Base-by-base conservation (phyloP, 2,113 vertebrate species). In the Camelus bactrianus region DNA sequence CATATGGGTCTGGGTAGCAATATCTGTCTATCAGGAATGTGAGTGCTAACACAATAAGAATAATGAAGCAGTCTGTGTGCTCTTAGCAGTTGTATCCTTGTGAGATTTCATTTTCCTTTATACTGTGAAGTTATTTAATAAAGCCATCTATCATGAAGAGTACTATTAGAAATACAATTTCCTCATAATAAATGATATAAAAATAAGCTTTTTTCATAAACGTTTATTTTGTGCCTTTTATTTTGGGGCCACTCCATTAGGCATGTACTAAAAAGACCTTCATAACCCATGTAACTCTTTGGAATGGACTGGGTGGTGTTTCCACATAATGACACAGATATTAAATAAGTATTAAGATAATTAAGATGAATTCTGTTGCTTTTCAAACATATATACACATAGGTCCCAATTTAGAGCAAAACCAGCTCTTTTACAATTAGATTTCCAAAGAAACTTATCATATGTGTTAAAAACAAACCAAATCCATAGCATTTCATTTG, bases 101-200 rank as follows among this genome's bases (percentile, higher is more conserved):
- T n/a, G 24, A 89, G 62, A 83, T 94, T 89, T 96, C n/a, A 35
- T 92, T 97, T 97, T 94, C 56, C n/a, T 91, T 96, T 87, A 70
- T 89, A 87, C n/a, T 30, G 67, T 72, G 48, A 84, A 87, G 17
- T 92, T 92, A 80, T 76, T 94, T 95, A 85, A 42, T n/a, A 90
- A 88, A 91, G 38, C 22, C 80, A 72, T 94, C 19, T 84, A 72
- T 95, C 64, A 96, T 96, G 67, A 89, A 89, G 16, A 42, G 2
- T 46, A 42, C 60, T 89, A 42, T 92, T 90, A 72, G 15, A 92
- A 91, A 94, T 92, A 70, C 0, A 87, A 35, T 84, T 90, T 93
- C 64, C 65, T 92, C 19, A 20, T 89, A 64, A 95, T 73, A 28
- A 96, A 90, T 54, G n/a, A 70, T 79, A 10, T 77, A 60, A 93